Percentiles rank a stretch among this genome's conserved stretches.
Conservation (phyloP, 2,113 vertebrate species). For the Callaeas wilsoni region DNA sequence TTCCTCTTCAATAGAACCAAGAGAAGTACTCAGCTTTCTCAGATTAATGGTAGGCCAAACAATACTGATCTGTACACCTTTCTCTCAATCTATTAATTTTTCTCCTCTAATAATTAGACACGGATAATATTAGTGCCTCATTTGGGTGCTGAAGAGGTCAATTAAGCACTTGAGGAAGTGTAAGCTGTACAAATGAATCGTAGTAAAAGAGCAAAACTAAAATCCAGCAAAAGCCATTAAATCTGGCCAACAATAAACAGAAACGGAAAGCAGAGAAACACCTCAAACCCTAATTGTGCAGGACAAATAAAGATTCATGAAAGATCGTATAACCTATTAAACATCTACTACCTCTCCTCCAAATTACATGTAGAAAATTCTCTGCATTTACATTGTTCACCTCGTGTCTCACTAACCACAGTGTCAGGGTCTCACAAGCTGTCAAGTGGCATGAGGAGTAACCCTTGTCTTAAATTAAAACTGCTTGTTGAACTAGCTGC, state of each 20-base stretch:
- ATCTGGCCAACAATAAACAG: not conserved
- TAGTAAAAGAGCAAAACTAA: not conserved
- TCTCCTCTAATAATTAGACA: not conserved
- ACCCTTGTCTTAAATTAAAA: not conserved
- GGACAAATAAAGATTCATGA: not conserved
- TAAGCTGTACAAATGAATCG: not conserved
- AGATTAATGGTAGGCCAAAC: not conserved
- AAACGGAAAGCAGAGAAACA: not conserved
- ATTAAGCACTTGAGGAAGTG: not conserved
- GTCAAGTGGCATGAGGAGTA: not conserved
- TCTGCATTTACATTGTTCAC: not conserved
- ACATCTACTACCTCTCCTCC: not conserved
- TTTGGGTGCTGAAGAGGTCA: not conserved
- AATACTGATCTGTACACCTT: accelerated
- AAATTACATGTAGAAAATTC: not conserved
- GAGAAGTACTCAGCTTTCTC: not conserved
- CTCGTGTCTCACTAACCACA: not conserved
- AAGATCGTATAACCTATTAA: not conserved
- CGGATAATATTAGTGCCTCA: not conserved
- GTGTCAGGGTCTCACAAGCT: not conserved
- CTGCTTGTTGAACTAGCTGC: not conserved
- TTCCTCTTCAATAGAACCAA: not conserved
- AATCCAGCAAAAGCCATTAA: not conserved
- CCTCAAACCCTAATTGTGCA: not conserved
- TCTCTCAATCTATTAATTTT: not conserved